These are phyloP conservation scores for Aldrovandia affinis DNA, from an alignment of 2,797 vertebrate species.

Conservation along the genomic window DNA sequence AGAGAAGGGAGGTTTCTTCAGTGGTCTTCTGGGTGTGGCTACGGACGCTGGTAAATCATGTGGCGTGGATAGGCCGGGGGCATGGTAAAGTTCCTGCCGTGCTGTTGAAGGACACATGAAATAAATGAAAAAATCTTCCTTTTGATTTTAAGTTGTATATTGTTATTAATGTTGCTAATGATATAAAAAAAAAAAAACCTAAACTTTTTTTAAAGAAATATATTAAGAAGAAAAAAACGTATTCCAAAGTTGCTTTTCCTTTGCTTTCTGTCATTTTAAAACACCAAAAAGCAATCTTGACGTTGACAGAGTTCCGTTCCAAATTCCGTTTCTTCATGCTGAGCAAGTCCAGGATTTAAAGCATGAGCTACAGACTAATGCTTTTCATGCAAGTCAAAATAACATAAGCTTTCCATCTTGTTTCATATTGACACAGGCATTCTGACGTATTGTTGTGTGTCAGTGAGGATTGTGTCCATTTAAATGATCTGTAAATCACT, in stretches of 20 bases:
- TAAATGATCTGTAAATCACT: conserved; percentile 42
- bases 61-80: conserved; percentile 55
- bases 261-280: conserved; percentile 77
- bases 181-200: no score
- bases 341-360: conserved; percentile 75
- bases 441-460: not conserved
- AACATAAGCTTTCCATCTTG: conserved; percentile 38
- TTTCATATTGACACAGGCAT: not conserved
- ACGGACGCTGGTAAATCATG: conserved; percentile 44
- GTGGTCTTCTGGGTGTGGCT: conserved; percentile 50
- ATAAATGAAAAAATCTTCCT: conserved; percentile 76
- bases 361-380: conserved; percentile 71
- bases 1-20: conserved; percentile 58
- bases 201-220: conserved; percentile 79
- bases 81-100: conserved; percentile 71
- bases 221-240: conserved; percentile 73
- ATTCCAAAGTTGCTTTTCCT: conserved; percentile 82
- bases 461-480: not conserved
- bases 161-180: conserved; percentile 48
- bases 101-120: conserved; percentile 76
- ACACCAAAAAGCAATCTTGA: conserved; percentile 84
- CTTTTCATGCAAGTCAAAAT: conserved; percentile 56
- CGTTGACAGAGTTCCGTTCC: conserved; percentile 76
- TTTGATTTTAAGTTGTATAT: conserved; percentile 77
- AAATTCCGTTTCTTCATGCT: conserved; percentile 70